phyloP scores from a whole-genome alignment of 2,888 invertebrate species.

The Megamerina dolium region DNA sequence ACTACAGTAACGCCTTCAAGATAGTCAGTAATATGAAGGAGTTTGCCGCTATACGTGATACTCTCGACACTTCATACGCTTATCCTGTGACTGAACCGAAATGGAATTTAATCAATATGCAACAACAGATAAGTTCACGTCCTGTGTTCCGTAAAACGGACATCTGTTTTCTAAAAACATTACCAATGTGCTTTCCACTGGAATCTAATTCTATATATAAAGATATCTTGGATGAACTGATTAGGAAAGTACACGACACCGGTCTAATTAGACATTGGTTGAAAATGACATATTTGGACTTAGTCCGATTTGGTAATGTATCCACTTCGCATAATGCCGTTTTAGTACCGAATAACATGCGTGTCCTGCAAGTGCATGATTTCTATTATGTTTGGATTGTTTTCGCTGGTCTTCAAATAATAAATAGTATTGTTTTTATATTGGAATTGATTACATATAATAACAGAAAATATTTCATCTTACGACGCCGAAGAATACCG shows the following conservation, averaged over 20 bases:
- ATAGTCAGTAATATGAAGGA: not conserved
- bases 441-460: not conserved
- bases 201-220: slow-evolving; percentile 9
- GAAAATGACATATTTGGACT: slow-evolving; percentile 6
- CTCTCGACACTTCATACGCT: slow-evolving; percentile 13
- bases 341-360: not conserved
- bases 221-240: slow-evolving; percentile 9
- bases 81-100: slow-evolving; percentile 2
- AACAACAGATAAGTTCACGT: slow-evolving; percentile 4
- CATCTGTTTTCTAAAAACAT: slow-evolving; percentile 2
- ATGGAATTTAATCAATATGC: slow-evolving; percentile 10
- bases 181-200: slow-evolving; percentile 1
- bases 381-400: not conserved
- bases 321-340: not conserved
- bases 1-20: not conserved
- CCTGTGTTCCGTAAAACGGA: slow-evolving; percentile 10
- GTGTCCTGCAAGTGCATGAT: not conserved
- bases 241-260: slow-evolving; percentile 9
- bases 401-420: not conserved
- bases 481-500: too few species aligned
- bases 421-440: not conserved
- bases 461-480: too few species aligned
- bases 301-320: slow-evolving; percentile 7
- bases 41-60: slow-evolving; percentile 1
- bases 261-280: slow-evolving; percentile 10